Conservation (phyloP, 1,140 invertebrate genomes). For the Dendroctonus ponderosae region DNA sequence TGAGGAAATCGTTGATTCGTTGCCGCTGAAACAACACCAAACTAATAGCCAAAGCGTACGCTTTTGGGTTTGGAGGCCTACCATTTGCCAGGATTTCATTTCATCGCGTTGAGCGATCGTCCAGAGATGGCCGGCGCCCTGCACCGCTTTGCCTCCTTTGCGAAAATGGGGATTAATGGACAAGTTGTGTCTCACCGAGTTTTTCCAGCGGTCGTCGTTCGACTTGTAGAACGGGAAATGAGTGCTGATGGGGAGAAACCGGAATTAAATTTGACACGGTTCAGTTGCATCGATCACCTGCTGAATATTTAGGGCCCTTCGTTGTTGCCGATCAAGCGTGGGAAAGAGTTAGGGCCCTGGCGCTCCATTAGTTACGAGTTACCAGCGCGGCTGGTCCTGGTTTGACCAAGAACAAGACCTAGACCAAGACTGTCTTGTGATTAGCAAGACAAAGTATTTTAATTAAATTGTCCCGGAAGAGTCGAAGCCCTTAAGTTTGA, state of each 20-base stretch:
- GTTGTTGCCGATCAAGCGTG: too few species aligned
- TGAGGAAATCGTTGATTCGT: constrained; percentile 47
- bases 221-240: constrained; percentile 83
- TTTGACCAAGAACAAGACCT: too few species aligned
- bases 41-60: not conserved
- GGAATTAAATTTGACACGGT: too few species aligned
- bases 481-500: too few species aligned
- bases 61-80: constrained; percentile 30
- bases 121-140: constrained; percentile 85
- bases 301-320: too few species aligned
- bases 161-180: constrained; percentile 88
- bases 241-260: constrained; percentile 56
- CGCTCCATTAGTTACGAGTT: too few species aligned
- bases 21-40: constrained; percentile 38
- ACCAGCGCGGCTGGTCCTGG: too few species aligned
- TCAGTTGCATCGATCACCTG: too few species aligned
- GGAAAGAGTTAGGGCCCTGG: too few species aligned
- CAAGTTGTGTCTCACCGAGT: constrained; percentile 82
- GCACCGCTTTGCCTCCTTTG: constrained; percentile 78
- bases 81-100: constrained; percentile 51
- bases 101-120: constrained; percentile 67
- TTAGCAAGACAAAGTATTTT: too few species aligned
- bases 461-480: too few species aligned
- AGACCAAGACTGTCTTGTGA: too few species aligned
- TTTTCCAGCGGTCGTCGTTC: constrained; percentile 87